Evolutionary conservation across 2,113 vertebrate species (phyloP).

Genomic region (Strix aluco): DNA sequence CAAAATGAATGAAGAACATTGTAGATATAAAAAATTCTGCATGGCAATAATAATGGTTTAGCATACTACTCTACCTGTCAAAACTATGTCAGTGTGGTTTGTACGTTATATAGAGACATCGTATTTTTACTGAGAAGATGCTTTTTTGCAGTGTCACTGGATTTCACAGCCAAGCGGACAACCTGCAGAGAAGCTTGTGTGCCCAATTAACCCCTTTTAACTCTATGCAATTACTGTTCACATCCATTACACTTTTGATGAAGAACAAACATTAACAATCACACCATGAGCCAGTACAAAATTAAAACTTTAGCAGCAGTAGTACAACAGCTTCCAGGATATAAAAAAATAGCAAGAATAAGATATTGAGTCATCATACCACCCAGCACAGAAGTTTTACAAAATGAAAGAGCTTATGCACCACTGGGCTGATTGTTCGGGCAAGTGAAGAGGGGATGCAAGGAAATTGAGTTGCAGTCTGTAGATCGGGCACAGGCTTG

Average conservation of each 20-base stretch:
- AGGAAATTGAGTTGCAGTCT: background rate
- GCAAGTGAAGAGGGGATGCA: background rate
- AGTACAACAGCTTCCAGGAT: background rate
- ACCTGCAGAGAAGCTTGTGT: background rate
- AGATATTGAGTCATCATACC: background rate
- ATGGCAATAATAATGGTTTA: background rate
- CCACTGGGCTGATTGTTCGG: background rate
- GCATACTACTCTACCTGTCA: background rate
- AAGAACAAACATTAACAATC: conserved; percentile 45
- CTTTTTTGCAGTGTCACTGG: background rate
- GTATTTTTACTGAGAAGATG: background rate
- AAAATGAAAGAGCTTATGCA: background rate
- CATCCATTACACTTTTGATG: conserved; percentile 37
- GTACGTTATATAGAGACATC: background rate
- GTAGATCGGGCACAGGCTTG: background rate
- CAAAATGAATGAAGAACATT: background rate
- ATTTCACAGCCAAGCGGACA: background rate
- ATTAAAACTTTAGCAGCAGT: conserved; percentile 15
- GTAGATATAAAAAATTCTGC: background rate
- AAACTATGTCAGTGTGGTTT: background rate
- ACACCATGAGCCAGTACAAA: background rate
- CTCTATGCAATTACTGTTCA: conserved; percentile 16
- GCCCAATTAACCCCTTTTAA: conserved; percentile 59
- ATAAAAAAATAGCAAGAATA: background rate
- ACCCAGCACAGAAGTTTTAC: background rate